phyloP scores from a whole-genome alignment of 2,113 vertebrate species.

The Chionodraco myersi region DNA sequence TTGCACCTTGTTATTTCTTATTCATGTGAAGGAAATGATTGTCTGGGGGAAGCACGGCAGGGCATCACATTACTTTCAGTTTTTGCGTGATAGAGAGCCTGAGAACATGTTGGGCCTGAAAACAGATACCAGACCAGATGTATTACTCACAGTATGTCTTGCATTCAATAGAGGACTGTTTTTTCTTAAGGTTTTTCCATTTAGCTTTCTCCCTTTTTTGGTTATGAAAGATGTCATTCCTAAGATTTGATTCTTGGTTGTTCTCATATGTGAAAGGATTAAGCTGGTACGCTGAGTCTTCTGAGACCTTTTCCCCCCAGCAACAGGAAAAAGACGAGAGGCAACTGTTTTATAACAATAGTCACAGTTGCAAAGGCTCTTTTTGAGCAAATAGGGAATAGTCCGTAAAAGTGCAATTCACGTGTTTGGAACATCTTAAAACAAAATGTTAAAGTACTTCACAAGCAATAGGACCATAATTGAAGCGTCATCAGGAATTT shows the following conservation, averaged over 20 bases:
- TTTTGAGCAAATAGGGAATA: background rate
- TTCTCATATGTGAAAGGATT: conserved; percentile 57
- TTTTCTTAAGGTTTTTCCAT: conserved; percentile 1
- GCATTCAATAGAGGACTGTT: conserved; percentile 1
- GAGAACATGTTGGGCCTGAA: background rate
- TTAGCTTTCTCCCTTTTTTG: background rate
- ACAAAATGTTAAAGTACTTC: background rate
- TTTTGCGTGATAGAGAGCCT: conserved; percentile 1
- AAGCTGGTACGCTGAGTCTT: conserved; percentile 37
- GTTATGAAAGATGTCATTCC: conserved; percentile 13
- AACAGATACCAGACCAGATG: conserved; percentile 10
- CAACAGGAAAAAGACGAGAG: conserved; percentile 27
- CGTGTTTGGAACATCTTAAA: background rate
- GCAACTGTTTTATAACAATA: conserved; percentile 17
- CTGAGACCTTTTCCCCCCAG: conserved; percentile 26
- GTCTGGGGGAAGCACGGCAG: background rate
- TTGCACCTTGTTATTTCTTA: background rate
- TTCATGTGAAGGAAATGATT: background rate
- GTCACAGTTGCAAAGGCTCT: background rate
- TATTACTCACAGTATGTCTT: conserved; percentile 10
- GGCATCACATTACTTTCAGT: conserved; percentile 7
- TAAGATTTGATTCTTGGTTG: conserved; percentile 47
- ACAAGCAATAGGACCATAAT: background rate
- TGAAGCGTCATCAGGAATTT: no score
- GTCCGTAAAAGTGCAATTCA: background rate